Evolutionary conservation across 2,888 invertebrate genomes (phyloP).

Genomic region (Amblyteles armatorius): DNA sequence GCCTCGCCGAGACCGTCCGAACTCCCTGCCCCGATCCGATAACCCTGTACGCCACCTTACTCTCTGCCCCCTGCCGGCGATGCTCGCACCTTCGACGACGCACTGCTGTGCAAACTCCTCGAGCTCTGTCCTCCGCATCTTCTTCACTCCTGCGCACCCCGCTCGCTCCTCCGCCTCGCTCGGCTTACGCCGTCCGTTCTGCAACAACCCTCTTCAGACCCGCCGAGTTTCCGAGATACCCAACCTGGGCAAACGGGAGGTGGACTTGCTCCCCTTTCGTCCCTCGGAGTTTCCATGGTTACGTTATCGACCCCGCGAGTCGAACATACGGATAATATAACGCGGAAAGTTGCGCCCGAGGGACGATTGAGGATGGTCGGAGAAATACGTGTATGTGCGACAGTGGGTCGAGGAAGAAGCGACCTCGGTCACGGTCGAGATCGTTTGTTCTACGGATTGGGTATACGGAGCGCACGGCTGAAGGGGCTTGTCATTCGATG

Average conservation of each 20-base stretch:
- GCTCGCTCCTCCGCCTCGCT: neutral
- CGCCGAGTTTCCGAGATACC: neutral
- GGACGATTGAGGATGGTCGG: slow-evolving; percentile 22
- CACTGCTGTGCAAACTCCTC: slow-evolving; percentile 44
- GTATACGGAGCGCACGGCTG: neutral
- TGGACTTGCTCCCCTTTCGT: slow-evolving; percentile 2
- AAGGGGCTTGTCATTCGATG: neutral
- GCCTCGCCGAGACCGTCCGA: slow-evolving; percentile 46
- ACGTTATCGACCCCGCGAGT: slow-evolving; percentile 64
- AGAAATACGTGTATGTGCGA: slow-evolving; percentile 38
- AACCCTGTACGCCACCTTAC: slow-evolving; percentile 44
- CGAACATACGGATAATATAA: slow-evolving; percentile 55
- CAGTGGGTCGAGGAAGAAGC: slow-evolving; percentile 61
- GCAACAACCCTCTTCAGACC: slow-evolving; percentile 52
- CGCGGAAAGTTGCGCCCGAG: slow-evolving; percentile 39
- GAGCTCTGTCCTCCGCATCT: slow-evolving; percentile 43
- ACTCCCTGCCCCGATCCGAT: slow-evolving; percentile 19
- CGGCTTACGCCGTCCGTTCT: neutral
- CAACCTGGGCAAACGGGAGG: slow-evolving; percentile 1
- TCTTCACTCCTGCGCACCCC: slow-evolving; percentile 1
- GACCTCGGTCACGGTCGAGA: slow-evolving; percentile 68
- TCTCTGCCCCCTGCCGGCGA: slow-evolving; percentile 69
- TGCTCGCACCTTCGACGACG: slow-evolving; percentile 39
- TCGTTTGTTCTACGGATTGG: slow-evolving; percentile 60
- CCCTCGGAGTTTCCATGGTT: slow-evolving; percentile 55